Percentiles rank a stretch among this genome's conserved stretches.
phyloP scores from a whole-genome alignment of 2,797 vertebrate species.

The Phoxinus dragarum region DNA sequence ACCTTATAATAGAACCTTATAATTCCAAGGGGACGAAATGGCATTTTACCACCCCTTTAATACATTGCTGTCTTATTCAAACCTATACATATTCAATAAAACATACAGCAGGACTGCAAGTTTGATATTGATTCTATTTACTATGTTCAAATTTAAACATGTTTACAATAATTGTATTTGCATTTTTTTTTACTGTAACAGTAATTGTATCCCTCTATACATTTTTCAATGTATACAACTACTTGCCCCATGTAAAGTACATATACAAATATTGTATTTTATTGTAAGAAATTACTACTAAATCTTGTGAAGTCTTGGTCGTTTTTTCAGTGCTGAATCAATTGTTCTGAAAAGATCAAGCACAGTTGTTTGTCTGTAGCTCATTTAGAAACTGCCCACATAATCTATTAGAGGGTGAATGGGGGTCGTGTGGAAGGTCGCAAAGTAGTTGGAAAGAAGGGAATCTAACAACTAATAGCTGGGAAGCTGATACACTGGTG shows the following conservation, averaged over 20 bases:
- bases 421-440: conserved; percentile 49
- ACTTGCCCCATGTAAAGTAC: background rate
- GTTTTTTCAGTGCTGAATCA: background rate
- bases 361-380: conserved; percentile 25
- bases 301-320: background rate
- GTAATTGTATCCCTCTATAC: background rate
- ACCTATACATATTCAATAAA: background rate
- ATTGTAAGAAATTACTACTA: background rate
- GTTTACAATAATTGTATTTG: background rate
- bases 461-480: conserved; percentile 3
- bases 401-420: conserved; percentile 53
- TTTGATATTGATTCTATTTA: background rate
- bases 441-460: conserved; percentile 15
- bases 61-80: background rate
- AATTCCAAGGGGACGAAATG: no score
- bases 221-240: background rate
- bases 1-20: no score
- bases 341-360: conserved; percentile 15
- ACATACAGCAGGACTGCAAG: background rate
- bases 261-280: background rate
- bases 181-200: no score
- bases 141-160: background rate
- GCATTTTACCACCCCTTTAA: background rate
- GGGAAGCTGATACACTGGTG: conserved; percentile 8
- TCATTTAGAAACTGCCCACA: conserved; percentile 38